Evolutionary conservation across 2,113 vertebrate genomes (phyloP).

Genomic region (Dicrurus megarhynchus): DNA sequence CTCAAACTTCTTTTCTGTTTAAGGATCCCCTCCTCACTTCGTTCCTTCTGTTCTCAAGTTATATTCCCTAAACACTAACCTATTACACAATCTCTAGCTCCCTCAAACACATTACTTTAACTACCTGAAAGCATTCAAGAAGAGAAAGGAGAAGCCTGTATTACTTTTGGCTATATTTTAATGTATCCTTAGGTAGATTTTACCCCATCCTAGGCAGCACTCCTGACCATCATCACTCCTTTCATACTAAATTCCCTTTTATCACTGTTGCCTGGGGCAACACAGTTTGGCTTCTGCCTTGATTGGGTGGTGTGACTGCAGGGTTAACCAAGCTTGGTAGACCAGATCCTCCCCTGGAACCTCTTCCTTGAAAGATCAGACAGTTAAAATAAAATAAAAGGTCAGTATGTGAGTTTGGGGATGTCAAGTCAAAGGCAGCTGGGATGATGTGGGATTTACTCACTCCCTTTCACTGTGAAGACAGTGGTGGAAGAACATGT

Average conservation of each 20-base stretch:
- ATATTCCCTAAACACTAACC: neutral
- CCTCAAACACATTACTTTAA: neutral
- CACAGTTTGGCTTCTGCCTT: neutral
- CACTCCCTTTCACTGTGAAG: neutral
- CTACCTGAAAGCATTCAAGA: neutral
- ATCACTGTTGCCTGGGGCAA: neutral
- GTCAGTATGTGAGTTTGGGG: neutral
- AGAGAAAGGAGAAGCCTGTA: neutral
- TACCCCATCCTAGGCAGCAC: neutral
- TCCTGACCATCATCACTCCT: neutral
- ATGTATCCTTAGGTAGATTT: neutral
- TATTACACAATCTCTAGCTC: neutral
- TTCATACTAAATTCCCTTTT: neutral
- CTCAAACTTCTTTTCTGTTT: neutral
- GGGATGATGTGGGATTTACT: neutral
- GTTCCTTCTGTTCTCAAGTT: neutral
- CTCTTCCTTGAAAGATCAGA: neutral
- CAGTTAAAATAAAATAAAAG: constrained; percentile 22
- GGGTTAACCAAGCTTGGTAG: neutral
- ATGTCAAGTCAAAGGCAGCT: neutral
- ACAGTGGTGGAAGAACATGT: neutral
- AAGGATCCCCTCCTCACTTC: neutral
- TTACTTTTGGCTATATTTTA: neutral
- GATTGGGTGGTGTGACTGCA: neutral
- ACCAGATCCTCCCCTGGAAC: neutral